Evolutionary conservation across 2,888 invertebrate species (phyloP).

Genomic region (Parnassius apollo): DNA sequence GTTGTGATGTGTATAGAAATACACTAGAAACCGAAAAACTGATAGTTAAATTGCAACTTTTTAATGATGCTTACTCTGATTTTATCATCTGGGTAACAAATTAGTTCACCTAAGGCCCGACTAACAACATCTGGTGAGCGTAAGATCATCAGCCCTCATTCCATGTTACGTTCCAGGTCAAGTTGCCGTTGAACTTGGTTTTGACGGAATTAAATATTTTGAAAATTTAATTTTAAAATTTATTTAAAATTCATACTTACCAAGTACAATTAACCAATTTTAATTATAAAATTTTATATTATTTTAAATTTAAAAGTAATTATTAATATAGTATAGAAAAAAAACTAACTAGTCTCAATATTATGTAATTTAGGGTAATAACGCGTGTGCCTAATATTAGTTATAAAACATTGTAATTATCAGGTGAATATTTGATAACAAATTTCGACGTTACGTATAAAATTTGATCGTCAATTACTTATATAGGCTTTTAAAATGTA

Average conservation of each 20-base stretch:
- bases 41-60: too few species aligned
- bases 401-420: background rate
- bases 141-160: background rate
- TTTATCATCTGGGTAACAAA: background rate
- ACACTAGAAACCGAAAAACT: too few species aligned
- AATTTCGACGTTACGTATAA: background rate
- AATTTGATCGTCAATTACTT: background rate
- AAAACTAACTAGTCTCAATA: slow-evolving; percentile 79
- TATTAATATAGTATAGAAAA: slow-evolving; percentile 67
- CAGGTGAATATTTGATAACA: too few species aligned
- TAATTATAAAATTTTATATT: slow-evolving; percentile 32
- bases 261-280: slow-evolving; percentile 73
- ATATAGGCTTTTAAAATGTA: background rate
- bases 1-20: too few species aligned
- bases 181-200: slow-evolving; percentile 24
- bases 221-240: slow-evolving; percentile 57
- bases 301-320: slow-evolving; percentile 20
- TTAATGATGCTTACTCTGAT: background rate
- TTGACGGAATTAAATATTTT: slow-evolving; percentile 36
- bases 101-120: too few species aligned
- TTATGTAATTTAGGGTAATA: slow-evolving; percentile 69
- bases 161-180: slow-evolving; percentile 21
- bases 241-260: slow-evolving; percentile 60
- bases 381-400: slow-evolving; percentile 74
- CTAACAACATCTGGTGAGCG: too few species aligned